These are phyloP conservation scores for Drosophila prostipennis DNA, from an alignment of 2,888 invertebrate species.

Conservation along the genomic window DNA sequence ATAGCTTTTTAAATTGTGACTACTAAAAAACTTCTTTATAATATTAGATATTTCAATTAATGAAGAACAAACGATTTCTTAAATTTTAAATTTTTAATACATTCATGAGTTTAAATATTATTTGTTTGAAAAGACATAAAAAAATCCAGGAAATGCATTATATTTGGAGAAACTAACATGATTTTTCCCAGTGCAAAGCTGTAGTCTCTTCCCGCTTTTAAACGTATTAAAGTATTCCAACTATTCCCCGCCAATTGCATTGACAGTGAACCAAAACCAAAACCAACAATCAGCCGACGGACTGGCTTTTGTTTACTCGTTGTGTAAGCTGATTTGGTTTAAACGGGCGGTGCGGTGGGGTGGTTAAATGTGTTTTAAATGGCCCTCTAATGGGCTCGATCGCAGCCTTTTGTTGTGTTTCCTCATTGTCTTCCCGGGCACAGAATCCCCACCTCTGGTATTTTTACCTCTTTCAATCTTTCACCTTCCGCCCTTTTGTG, in stretches of 20 bases:
- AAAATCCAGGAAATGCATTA: too few relatives aligned
- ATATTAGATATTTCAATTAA: too few relatives aligned
- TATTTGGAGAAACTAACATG: background rate
- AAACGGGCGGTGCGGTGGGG: conserved; percentile 13
- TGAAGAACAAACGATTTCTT: too few relatives aligned
- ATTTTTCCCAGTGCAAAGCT: conserved; percentile 6
- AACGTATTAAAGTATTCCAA: conserved; percentile 21
- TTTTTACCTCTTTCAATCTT: background rate
- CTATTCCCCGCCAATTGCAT: conserved; percentile 51
- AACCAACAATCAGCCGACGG: conserved; percentile 37
- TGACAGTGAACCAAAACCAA: conserved; percentile 64
- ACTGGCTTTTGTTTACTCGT: conserved; percentile 49
- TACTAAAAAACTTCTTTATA: too few relatives aligned
- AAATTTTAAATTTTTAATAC: too few relatives aligned
- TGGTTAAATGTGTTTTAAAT: conserved; percentile 45
- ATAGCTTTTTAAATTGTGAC: too few relatives aligned
- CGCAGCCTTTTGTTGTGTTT: conserved; percentile 39
- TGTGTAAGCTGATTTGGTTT: conserved; percentile 47
- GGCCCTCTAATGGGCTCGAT: conserved; percentile 44
- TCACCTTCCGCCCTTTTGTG: background rate
- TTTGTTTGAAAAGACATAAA: too few relatives aligned
- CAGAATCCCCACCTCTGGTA: conserved; percentile 10
- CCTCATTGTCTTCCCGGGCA: conserved; percentile 34
- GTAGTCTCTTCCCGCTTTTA: conserved; percentile 26
- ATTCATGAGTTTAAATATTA: too few relatives aligned